phyloP scores from a whole-genome alignment of 2,888 invertebrate species.

The Taphrorychus bicolor region DNA sequence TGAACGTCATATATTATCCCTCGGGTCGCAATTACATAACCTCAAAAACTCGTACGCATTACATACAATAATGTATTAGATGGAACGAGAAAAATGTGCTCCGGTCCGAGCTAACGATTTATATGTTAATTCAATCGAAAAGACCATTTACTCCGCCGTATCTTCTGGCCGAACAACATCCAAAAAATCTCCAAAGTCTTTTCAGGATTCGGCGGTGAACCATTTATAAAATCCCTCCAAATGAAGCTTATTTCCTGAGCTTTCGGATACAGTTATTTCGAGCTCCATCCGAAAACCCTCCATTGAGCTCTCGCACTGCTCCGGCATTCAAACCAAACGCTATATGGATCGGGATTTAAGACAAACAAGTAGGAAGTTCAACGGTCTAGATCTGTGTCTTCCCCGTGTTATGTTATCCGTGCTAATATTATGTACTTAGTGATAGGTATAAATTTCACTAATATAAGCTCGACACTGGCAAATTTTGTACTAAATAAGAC shows the following conservation, averaged over 20 bases:
- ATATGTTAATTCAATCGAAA: conserved; percentile 3
- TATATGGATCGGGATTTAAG: neutral
- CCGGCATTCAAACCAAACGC: neutral
- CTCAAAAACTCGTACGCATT: neutral
- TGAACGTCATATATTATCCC: conserved; percentile 1
- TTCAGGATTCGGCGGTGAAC: neutral
- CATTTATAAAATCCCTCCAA: neutral
- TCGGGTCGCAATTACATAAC: neutral
- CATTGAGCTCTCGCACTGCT: neutral
- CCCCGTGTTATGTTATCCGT: too few relatives aligned
- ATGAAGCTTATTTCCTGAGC: neutral
- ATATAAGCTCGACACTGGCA: too few relatives aligned
- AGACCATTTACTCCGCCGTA: neutral
- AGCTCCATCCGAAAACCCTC: neutral
- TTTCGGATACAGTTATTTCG: neutral
- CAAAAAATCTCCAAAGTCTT: neutral
- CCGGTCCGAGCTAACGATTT: neutral
- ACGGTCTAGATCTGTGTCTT: neutral
- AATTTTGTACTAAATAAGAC: too few relatives aligned
- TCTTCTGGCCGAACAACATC: neutral
- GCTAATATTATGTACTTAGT: too few relatives aligned
- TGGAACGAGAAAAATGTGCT: neutral
- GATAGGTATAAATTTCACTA: too few relatives aligned
- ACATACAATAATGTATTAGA: neutral
- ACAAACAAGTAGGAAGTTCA: neutral